These are phyloP conservation scores for Chamaea fasciata DNA, from an alignment of 2,113 vertebrate genomes.

Conservation along the genomic window DNA sequence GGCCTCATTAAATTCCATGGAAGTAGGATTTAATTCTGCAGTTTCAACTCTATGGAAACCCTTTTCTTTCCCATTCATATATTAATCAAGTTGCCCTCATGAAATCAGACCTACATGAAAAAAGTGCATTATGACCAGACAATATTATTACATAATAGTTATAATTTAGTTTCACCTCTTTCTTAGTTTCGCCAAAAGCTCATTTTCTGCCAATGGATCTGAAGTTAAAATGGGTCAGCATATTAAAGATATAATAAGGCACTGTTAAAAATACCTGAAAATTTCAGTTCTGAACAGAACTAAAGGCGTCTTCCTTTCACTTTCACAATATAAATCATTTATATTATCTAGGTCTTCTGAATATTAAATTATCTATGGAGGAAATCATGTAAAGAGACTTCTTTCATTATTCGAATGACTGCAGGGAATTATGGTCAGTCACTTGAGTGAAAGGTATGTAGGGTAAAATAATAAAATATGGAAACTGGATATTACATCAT, in stretches of 20 bases:
- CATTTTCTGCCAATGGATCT: background rate
- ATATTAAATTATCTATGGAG: conserved; percentile 57
- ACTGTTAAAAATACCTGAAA: conserved; percentile 1
- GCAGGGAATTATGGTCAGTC: conserved; percentile 37
- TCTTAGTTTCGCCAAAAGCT: background rate
- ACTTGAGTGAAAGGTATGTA: conserved; percentile 45
- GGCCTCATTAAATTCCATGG: background rate
- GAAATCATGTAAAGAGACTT: conserved; percentile 48
- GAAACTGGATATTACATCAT: conserved; percentile 51
- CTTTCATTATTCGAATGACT: conserved; percentile 47
- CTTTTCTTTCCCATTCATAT: background rate
- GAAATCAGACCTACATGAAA: background rate
- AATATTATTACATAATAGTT: background rate
- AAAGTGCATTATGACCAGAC: background rate
- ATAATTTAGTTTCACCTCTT: background rate
- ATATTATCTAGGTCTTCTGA: conserved; percentile 46
- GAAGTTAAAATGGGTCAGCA: conserved; percentile 5
- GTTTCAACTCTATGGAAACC: background rate
- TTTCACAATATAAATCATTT: conserved; percentile 36
- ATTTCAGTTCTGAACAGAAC: background rate
- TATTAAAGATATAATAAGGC: conserved; percentile 28
- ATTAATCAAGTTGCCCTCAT: background rate
- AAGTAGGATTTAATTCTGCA: background rate
- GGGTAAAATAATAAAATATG: conserved; percentile 63
- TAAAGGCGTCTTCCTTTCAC: background rate